Percentiles rank a stretch among this genome's conserved stretches.
Conservation (phyloP, 2,113 vertebrate species). For the Toxotes jaculatrix region DNA sequence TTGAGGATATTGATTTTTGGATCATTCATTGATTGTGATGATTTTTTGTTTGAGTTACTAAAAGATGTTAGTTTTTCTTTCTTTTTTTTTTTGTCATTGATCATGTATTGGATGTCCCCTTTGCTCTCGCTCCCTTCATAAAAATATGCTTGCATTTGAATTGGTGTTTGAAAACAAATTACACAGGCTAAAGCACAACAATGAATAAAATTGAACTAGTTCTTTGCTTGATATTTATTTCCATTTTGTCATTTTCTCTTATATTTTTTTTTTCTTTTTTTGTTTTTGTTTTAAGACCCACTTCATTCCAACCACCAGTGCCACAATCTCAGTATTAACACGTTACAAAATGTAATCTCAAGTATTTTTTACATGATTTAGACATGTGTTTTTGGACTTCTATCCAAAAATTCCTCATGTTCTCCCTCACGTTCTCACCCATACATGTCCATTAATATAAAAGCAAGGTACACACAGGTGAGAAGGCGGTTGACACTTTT, state of each 20-base stretch:
- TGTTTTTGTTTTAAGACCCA: conserved; percentile 13
- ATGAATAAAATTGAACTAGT: conserved; percentile 84
- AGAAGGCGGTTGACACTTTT: conserved; percentile 21
- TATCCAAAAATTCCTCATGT: background rate
- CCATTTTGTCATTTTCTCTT: conserved; percentile 53
- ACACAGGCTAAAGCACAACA: conserved; percentile 83
- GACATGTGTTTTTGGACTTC: conserved; percentile 2
- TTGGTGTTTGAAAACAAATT: conserved; percentile 77
- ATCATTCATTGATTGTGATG: conserved; percentile 77
- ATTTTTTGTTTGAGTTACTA: conserved; percentile 67
- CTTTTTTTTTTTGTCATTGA: conserved; percentile 47
- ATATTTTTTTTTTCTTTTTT: conserved; percentile 1
- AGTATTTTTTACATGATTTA: conserved; percentile 40
- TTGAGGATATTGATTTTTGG: conserved; percentile 59
- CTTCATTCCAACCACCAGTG: conserved; percentile 59
- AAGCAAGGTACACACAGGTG: conserved; percentile 43
- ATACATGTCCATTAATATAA: conserved; percentile 18
- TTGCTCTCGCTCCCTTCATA: conserved; percentile 61
- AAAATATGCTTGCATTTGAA: conserved; percentile 77
- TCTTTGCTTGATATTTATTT: conserved; percentile 79
- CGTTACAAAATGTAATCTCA: conserved; percentile 2
- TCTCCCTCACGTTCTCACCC: background rate
- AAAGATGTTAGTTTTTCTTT: conserved; percentile 54
- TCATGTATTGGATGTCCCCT: conserved; percentile 59
- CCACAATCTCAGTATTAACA: conserved; percentile 67